phyloP scores from a whole-genome alignment of 2,113 vertebrate species.

The Megaceryle maxima region DNA sequence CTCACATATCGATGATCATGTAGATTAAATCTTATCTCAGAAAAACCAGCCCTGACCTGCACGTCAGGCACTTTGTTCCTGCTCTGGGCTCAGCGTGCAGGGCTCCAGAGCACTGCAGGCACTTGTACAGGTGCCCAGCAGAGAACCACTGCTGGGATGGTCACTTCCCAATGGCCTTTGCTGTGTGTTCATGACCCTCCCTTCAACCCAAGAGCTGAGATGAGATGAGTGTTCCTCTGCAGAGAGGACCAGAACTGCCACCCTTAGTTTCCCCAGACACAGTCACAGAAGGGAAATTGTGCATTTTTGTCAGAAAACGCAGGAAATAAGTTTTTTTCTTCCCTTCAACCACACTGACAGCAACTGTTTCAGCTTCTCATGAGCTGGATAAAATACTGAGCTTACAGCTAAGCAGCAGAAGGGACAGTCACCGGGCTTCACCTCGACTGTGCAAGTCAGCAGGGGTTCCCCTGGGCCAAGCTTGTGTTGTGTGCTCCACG shows the following conservation, averaged over 20 bases:
- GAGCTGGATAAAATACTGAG: background rate
- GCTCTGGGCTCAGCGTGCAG: background rate
- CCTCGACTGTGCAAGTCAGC: background rate
- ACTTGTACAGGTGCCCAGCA: background rate
- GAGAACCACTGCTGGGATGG: background rate
- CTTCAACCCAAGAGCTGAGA: background rate
- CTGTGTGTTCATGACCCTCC: background rate
- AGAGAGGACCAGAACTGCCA: background rate
- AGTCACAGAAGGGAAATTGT: background rate
- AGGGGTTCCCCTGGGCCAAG: background rate
- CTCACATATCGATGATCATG: background rate
- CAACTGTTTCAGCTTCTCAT: background rate
- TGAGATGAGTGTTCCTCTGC: background rate
- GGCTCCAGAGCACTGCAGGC: background rate
- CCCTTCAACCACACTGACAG: background rate
- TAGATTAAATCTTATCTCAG: background rate
- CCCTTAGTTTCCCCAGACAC: background rate
- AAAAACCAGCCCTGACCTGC: background rate
- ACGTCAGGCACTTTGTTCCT: background rate
- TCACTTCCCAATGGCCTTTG: background rate
- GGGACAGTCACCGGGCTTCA: background rate
- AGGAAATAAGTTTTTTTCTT: background rate
- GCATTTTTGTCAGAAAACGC: background rate
- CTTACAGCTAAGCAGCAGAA: background rate
- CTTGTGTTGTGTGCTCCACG: accelerated